phyloP scores from a whole-genome alignment of 2,113 vertebrate genomes.

The Chrysemys picta region DNA sequence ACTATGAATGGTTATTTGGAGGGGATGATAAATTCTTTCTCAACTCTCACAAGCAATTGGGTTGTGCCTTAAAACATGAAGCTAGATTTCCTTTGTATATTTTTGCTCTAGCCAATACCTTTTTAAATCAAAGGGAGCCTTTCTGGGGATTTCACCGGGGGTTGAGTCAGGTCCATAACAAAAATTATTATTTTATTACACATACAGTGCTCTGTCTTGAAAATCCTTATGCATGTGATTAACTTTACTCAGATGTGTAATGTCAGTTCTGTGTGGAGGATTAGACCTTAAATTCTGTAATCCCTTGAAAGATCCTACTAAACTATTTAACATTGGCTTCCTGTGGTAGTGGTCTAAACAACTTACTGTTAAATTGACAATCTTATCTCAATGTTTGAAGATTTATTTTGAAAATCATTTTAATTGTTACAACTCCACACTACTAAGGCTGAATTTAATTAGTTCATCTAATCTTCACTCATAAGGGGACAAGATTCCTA shows the following conservation, averaged over 20 bases:
- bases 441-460: background rate
- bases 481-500: background rate
- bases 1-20: background rate
- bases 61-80: background rate
- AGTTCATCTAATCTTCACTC: background rate
- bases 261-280: background rate
- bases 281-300: background rate
- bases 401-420: background rate
- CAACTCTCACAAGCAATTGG: background rate
- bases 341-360: background rate
- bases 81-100: background rate
- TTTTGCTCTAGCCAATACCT: background rate
- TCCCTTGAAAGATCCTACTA: background rate
- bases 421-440: background rate
- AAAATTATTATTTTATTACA: background rate
- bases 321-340: background rate
- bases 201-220: background rate
- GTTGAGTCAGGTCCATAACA: background rate
- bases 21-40: accelerated
- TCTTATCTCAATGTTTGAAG: background rate
- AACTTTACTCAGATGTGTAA: background rate
- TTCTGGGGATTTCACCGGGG: background rate
- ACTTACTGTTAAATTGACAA: background rate
- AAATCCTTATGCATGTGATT: background rate
- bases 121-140: background rate